These are phyloP conservation scores for Aphidoletes aphidimyza DNA, from an alignment of 2,888 invertebrate species.

Conservation along the genomic window DNA sequence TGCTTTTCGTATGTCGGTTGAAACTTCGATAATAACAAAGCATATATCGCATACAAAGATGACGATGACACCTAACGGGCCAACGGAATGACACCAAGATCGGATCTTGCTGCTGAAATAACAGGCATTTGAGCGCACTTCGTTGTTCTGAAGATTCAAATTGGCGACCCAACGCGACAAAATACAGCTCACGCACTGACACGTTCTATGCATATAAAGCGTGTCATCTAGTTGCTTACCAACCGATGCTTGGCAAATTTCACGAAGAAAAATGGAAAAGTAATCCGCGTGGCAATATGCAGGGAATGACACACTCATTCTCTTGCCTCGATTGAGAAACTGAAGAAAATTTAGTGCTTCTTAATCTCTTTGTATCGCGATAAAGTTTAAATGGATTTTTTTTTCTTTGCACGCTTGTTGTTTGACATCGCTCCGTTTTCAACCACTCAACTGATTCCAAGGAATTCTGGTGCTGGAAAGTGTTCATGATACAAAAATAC, in stretches of 20 bases:
- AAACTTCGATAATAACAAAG: slow-evolving; percentile 26
- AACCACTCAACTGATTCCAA: background rate
- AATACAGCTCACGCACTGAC: background rate
- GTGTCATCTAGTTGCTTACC: background rate
- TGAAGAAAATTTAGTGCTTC: slow-evolving; percentile 47
- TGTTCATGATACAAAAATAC: slow-evolving; percentile 8
- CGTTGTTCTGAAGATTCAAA: background rate
- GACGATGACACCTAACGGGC: slow-evolving; percentile 52
- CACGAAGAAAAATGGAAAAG: background rate
- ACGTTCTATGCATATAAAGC: slow-evolving; percentile 41
- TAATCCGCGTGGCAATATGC: slow-evolving; percentile 27
- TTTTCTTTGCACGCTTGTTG: background rate
- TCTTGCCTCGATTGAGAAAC: background rate
- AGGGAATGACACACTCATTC: slow-evolving; percentile 26
- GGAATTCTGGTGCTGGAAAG: background rate
- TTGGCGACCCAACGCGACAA: background rate
- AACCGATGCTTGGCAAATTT: background rate
- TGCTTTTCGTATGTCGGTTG: slow-evolving; percentile 39
- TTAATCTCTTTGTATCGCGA: slow-evolving; percentile 53
- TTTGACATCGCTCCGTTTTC: background rate
- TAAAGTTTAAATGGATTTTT: slow-evolving; percentile 44
- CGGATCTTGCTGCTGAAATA: background rate
- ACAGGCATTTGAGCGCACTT: background rate
- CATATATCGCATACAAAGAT: background rate
- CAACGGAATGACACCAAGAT: slow-evolving; percentile 50